These are phyloP conservation scores for Hypothenemus hampei DNA, from an alignment of 1,140 invertebrate species.

Conservation along the genomic window DNA sequence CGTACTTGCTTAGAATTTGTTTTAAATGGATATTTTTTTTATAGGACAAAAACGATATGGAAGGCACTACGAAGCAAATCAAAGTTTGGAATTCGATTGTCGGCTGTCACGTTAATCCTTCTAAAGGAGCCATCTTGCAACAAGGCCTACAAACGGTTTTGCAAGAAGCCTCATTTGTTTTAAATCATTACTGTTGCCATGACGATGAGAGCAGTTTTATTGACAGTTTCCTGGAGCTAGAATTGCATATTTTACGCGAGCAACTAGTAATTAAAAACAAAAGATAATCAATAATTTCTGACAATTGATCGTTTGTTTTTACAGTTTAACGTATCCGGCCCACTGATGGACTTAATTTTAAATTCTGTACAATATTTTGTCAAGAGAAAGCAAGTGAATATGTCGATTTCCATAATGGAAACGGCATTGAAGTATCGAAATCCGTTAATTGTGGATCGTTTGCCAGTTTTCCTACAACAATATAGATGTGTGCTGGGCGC, in stretches of 20 bases:
- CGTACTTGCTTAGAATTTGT: not conserved
- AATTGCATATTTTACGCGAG: no score
- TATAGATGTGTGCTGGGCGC: slow-evolving; percentile 33
- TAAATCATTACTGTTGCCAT: no score
- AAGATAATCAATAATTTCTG: not conserved
- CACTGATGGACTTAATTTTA: slow-evolving; percentile 27
- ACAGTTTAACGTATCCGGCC: slow-evolving; percentile 35
- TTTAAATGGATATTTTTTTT: not conserved
- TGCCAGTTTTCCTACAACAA: slow-evolving; percentile 37
- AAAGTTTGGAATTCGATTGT: slow-evolving; percentile 31
- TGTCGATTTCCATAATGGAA: slow-evolving; percentile 33
- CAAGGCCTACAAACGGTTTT: slow-evolving; percentile 30
- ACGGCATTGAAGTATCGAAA: slow-evolving; percentile 36
- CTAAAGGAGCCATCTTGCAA: slow-evolving; percentile 33
- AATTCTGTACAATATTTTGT: no score
- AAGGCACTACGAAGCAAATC: slow-evolving; percentile 29
- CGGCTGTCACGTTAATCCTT: slow-evolving; percentile 31
- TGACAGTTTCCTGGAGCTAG: no score
- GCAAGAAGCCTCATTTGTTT: no score
- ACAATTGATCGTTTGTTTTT: slow-evolving; percentile 19
- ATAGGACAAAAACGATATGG: slow-evolving; percentile 15
- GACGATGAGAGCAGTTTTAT: no score
- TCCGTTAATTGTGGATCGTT: slow-evolving; percentile 37
- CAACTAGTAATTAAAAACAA: not conserved
- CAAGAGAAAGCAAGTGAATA: no score